Evolutionary conservation across 2,888 invertebrate species (phyloP).

Genomic region (Copidosoma aretas): DNA sequence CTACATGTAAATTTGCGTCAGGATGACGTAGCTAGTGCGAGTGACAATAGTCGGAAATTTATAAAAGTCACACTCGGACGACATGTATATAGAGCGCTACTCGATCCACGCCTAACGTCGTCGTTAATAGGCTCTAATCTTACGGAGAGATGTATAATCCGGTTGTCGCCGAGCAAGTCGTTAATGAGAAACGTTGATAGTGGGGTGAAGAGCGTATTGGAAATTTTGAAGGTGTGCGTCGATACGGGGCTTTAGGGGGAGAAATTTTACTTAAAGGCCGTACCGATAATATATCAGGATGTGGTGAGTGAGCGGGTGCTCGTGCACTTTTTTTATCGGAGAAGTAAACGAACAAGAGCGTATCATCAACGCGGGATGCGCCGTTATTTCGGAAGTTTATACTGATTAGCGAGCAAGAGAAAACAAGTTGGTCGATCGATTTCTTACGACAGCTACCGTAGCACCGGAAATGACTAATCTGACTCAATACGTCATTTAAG

Average conservation of each 20-base stretch:
- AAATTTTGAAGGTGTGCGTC: not conserved
- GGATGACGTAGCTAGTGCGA: not conserved
- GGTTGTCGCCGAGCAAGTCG: too few species aligned
- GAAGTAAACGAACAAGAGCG: not conserved
- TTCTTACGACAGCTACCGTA: not conserved
- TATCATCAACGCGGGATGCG: not conserved
- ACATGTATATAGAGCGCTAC: not conserved
- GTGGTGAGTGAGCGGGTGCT: not conserved
- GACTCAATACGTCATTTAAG: constrained; percentile 4
- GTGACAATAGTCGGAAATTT: constrained; percentile 5
- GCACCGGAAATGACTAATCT: not conserved
- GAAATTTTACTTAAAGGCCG: constrained; percentile 2
- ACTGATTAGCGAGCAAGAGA: not conserved
- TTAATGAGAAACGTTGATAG: not conserved
- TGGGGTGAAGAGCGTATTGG: not conserved
- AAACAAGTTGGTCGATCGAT: not conserved
- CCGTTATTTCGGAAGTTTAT: not conserved
- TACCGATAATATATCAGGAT: not conserved
- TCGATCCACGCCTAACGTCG: constrained; percentile 7
- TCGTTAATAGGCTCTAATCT: not conserved
- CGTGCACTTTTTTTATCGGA: not conserved
- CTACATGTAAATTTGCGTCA: not conserved
- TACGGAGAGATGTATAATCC: not conserved
- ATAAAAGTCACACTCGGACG: not conserved
- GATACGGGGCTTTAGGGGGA: not conserved